Evolutionary conservation across 2,888 invertebrate genomes (phyloP), one percentile per base, ranked within the genome.

Genomic region (Nymphalis c-album): DNA sequence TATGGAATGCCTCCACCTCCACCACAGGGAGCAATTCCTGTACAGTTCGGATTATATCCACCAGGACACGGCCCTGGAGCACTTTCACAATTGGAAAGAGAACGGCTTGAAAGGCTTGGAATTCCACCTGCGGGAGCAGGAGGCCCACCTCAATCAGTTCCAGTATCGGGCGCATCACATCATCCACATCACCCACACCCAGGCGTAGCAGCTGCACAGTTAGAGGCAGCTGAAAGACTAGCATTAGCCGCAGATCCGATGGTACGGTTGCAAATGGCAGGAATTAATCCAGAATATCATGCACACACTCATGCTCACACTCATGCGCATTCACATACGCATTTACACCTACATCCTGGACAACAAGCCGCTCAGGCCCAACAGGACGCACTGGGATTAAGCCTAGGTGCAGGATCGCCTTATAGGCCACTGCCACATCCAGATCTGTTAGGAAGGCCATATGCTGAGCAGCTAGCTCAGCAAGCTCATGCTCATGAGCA

Each of bases 221-320:
- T 95, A 69, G 95, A 95, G 78, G 94, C 94, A 77, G 95, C 96
- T 77, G 97, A 97, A 88, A 93, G 97, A 76, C 90, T 96, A 75
- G 96, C 97, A 71, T 93, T 97, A 79, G 97, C 97, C 71, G 96
- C 97, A 75, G 98, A 98, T 91, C 98, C 98, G 73, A 97, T 98
- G 96, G 96, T 95, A 89, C 96, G 98, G 78, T 92, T 98, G 85
- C 98, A 98, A 94, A 97, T 98, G 97, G 97, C 97, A 78, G 97
- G 97, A 85, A 95, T 96, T 80, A 95, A 94, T 78, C 96, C 96
- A 61, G 97, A 97, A 93, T 97, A 96, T 93, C 97, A 97, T 91
- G 97, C 97, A 82, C 97, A 98, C 93, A 97, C 97, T 77, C 97
- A 97, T 89, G 97, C 97, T 79, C 97, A 97, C 92, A 96, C 97